Percentiles rank a stretch among this genome's conserved stretches.
These are phyloP conservation scores for Trachurus trachurus DNA, from an alignment of 2,797 vertebrate species.

Conservation along the genomic window DNA sequence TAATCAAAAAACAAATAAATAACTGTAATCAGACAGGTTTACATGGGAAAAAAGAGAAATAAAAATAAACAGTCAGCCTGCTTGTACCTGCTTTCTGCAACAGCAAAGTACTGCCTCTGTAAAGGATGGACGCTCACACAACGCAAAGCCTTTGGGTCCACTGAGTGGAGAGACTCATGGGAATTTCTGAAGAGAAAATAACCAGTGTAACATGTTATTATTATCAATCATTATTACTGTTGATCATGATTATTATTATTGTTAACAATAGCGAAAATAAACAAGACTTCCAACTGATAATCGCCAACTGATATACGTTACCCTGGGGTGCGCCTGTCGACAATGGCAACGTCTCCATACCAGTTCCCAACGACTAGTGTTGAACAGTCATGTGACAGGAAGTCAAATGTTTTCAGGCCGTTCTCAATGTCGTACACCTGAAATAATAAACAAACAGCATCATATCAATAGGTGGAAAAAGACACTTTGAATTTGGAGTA, in stretches of 20 bases:
- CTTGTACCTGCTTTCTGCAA: constrained; percentile 86
- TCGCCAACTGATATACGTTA: constrained; percentile 30
- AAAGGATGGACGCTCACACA: constrained; percentile 91
- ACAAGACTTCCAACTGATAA: neutral
- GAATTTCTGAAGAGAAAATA: constrained; percentile 68
- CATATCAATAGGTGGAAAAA: neutral
- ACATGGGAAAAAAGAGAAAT: neutral
- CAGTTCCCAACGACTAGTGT: constrained; percentile 86
- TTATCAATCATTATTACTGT: too few relatives aligned
- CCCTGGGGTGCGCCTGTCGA: constrained; percentile 89
- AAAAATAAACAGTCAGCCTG: neutral
- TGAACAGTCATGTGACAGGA: constrained; percentile 84
- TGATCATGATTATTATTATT: too few relatives aligned
- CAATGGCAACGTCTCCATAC: constrained; percentile 81
- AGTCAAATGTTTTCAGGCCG: constrained; percentile 89
- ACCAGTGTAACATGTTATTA: neutral
- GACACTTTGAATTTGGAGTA: neutral
- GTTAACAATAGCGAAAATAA: neutral
- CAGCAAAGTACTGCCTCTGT: constrained; percentile 88
- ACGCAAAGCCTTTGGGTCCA: constrained; percentile 79
- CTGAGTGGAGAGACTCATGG: constrained; percentile 77
- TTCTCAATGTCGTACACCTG: constrained; percentile 87
- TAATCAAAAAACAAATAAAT: neutral
- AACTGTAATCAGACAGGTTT: neutral
- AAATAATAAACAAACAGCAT: neutral